Evolutionary conservation across 2,888 invertebrate species (phyloP), one percentile per base, ranked within the genome.

Genomic region (Bhutanitis thaidina): DNA sequence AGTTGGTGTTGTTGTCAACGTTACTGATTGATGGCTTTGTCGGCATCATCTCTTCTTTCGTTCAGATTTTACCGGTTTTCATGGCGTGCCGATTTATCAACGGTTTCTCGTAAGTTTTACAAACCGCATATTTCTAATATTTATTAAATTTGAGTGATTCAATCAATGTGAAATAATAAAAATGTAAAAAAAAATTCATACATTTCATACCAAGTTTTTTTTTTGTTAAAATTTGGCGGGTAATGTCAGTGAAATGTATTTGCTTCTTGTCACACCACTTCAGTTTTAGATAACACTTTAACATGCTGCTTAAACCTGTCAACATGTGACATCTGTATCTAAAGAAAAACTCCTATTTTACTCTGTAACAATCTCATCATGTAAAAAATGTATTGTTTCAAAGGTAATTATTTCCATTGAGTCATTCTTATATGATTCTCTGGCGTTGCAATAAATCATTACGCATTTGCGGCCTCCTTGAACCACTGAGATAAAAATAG

Each of bases 81-180:
- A 90, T 95, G 87, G 84, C 91, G 13, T 92, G 95, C 67, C 90
- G 95, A 69, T 94, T 95, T 70, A 77, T 95, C 63, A 95, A 94
- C 76, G 95, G 95, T 64, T 95, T 95, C 72, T 93, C 94, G 95
- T 95, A 85, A 93, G 94, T 92, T 43, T 49, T 32, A 9, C 9
- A 8, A 37, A 25, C 2, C 2, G 2, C 20, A 3, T 2, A 20
- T 20, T 20, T 20, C 3, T 5, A 3, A 2, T 20, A 3, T 20
- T 20, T 3, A 2, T 20, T 20, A 20, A 20, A 20, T 20, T 20
- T 20, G 20, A n/a, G n/a, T 20, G 20, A 20, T 5, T 3, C 5
- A 20, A 20, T 3, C 5, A 20, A 20, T 20, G 3, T 3, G 20
- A 20, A 20, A 20, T 20, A 20, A 20, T 20, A 20, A 3, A 20